Evolutionary conservation across 2,888 invertebrate species (phyloP).

Genomic region (Oscheius sp.): DNA sequence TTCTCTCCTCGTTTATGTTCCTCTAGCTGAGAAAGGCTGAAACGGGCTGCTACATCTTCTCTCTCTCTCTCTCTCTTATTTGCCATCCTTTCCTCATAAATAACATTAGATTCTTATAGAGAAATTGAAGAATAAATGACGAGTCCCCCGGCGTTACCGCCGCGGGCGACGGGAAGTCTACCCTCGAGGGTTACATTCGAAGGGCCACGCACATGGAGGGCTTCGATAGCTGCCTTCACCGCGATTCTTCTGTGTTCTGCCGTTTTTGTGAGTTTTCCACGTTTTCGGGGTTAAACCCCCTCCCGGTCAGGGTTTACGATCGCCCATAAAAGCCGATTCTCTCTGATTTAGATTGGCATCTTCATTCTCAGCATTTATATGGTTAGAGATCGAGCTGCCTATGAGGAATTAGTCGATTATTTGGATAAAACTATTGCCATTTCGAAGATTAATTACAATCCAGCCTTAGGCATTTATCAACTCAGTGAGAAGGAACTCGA

Average conservation of each 20-base stretch:
- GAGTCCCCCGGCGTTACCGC: slow-evolving; percentile 22
- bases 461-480: slow-evolving; percentile 58
- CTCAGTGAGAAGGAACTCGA: slow-evolving; percentile 59
- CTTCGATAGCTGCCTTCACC: slow-evolving; percentile 59
- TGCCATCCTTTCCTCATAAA: not conserved
- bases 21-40: too few relatives aligned
- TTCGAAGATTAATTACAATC: slow-evolving; percentile 68
- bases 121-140: too few relatives aligned
- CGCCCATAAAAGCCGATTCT: too few relatives aligned
- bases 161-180: slow-evolving; percentile 26
- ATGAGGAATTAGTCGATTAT: slow-evolving; percentile 66
- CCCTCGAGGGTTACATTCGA: slow-evolving; percentile 29
- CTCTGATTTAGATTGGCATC: slow-evolving; percentile 44
- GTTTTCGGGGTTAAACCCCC: not conserved
- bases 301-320: not conserved
- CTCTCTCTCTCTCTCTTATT: not conserved
- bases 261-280: slow-evolving; percentile 45
- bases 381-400: slow-evolving; percentile 55
- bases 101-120: too few relatives aligned
- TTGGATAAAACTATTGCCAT: slow-evolving; percentile 64
- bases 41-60: too few relatives aligned
- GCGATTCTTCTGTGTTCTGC: slow-evolving; percentile 44
- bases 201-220: slow-evolving; percentile 49
- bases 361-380: slow-evolving; percentile 46
- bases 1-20: too few relatives aligned